phyloP scores from a whole-genome alignment of 2,797 vertebrate genomes.

The Notoglanidium macrostoma region DNA sequence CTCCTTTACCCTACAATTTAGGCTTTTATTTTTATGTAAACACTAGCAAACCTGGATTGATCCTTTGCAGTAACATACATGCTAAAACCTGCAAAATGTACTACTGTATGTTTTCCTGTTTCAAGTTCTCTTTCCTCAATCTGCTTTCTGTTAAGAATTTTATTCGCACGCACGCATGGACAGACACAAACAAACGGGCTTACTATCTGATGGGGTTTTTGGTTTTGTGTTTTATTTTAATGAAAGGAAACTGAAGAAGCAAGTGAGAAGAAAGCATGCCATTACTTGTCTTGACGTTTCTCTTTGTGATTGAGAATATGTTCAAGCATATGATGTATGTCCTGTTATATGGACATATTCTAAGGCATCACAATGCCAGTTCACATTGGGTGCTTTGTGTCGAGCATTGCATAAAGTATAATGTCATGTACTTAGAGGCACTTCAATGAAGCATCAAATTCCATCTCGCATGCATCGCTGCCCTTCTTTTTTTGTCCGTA shows the following conservation, averaged over 20 bases:
- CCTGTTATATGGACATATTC: background rate
- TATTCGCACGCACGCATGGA: background rate
- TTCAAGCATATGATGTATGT: background rate
- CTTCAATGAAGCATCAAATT: background rate
- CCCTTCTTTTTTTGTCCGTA: background rate
- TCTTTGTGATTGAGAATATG: background rate
- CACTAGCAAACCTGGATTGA: background rate
- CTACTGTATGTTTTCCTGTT: background rate
- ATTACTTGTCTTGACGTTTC: conserved; percentile 36
- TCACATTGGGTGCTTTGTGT: background rate
- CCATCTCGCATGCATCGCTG: background rate
- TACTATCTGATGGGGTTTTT: background rate
- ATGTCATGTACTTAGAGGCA: background rate
- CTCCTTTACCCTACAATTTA: background rate
- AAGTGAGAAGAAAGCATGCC: conserved; percentile 40
- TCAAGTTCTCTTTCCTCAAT: background rate
- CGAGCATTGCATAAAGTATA: background rate
- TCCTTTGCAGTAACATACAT: background rate
- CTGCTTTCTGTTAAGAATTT: conserved; percentile 1
- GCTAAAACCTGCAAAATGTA: background rate
- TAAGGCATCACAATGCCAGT: background rate
- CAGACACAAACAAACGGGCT: too few relatives aligned
- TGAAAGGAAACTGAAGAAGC: conserved; percentile 5
- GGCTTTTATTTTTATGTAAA: background rate
- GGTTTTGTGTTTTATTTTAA: background rate